phyloP scores from a whole-genome alignment of 2,888 invertebrate genomes.

The Endomychus coccineus region DNA sequence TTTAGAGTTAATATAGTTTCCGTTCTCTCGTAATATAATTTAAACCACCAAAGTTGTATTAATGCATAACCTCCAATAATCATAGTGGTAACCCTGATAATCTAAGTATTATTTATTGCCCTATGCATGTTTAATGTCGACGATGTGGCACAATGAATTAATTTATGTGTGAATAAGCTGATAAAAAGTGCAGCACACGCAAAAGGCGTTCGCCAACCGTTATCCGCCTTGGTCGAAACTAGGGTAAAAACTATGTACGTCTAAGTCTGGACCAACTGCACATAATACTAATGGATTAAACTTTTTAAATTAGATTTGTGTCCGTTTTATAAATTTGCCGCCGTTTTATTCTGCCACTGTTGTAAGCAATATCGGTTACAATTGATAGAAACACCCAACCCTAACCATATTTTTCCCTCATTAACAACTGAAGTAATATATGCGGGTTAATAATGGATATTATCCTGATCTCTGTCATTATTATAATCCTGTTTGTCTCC shows the following conservation, averaged over 20 bases:
- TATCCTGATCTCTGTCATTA: no score
- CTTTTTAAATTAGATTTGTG: conserved; percentile 22
- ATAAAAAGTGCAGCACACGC: conserved; percentile 35
- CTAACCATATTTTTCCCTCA: no score
- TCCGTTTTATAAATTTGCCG: conserved; percentile 22
- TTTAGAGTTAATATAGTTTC: no score
- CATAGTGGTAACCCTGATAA: conserved; percentile 30
- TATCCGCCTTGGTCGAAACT: conserved; percentile 11
- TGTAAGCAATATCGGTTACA: background rate
- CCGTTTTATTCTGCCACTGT: conserved; percentile 17
- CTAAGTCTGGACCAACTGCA: conserved; percentile 17
- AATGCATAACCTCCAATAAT: conserved; percentile 20
- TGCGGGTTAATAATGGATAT: no score
- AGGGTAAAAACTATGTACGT: conserved; percentile 10
- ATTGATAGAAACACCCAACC: no score
- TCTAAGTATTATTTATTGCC: conserved; percentile 38
- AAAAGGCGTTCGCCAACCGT: conserved; percentile 4
- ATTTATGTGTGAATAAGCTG: conserved; percentile 40
- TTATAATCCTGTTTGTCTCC: no score
- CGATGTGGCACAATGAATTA: conserved; percentile 29
- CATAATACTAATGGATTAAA: conserved; percentile 24
- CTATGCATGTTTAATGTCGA: conserved; percentile 33
- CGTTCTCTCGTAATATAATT: conserved; percentile 28
- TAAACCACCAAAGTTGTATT: conserved; percentile 32
- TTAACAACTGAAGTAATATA: no score